phyloP scores from a whole-genome alignment of 1,140 invertebrate genomes.

The Camponotus vicinus region DNA sequence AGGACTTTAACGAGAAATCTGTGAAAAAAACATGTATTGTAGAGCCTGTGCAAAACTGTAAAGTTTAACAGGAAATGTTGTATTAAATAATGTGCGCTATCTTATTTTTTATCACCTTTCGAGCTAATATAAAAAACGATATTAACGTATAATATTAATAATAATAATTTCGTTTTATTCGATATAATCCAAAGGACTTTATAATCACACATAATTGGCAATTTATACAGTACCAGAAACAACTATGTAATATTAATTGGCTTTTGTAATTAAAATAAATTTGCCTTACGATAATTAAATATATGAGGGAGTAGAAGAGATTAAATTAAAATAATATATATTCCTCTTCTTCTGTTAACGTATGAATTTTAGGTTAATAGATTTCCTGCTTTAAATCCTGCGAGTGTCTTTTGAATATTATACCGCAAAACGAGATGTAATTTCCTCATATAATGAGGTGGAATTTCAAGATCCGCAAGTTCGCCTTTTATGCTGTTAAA shows the following conservation, averaged over 20 bases:
- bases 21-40: not conserved
- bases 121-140: not conserved
- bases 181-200: not conserved
- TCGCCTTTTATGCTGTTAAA: constrained; percentile 37
- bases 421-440: not conserved
- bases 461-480: constrained; percentile 29
- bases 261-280: constrained; percentile 4
- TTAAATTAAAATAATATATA: not conserved
- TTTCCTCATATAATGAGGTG: constrained; percentile 13
- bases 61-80: not conserved
- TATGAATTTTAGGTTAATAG: not conserved
- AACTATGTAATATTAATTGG: constrained; percentile 2
- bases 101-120: not conserved
- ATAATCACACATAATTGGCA: not conserved
- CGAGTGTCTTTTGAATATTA: constrained; percentile 2
- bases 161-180: not conserved
- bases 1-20: not conserved
- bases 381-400: not conserved
- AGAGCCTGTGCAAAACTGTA: constrained; percentile 3
- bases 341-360: not conserved
- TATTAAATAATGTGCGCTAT: not conserved
- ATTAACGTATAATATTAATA: constrained; percentile 16
- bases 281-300: constrained; percentile 13
- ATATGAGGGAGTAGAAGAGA: not conserved
- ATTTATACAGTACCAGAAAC: not conserved